Base-by-base conservation (phyloP, 2,797 vertebrate species). In the Sternarchorhynchus goeldii region DNA sequence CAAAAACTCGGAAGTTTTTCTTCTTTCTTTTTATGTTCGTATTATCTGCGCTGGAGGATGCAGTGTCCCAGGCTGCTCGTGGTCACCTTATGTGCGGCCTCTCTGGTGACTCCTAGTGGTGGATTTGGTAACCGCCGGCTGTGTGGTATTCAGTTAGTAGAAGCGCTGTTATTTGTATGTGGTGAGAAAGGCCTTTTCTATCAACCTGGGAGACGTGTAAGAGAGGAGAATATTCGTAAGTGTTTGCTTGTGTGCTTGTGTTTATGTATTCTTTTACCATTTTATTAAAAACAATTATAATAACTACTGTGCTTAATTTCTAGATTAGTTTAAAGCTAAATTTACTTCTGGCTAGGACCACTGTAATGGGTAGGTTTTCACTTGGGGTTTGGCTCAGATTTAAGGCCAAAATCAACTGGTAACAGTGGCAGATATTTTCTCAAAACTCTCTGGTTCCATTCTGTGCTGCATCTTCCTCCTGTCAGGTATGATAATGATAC, bases 111-210 rank as follows among this genome's bases (percentile, higher is more conserved):
- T 7, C 77, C 64, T 0, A 57, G 78, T 41, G 76, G 78, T 18
- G 66, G 56, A 7, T 75, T 82, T 1, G 65, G 83, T 21, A 68
- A 58, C 29, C 72, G 59, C 41, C 53, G 65, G 39, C 73, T 83
- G 59, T 83, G 77, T 20, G 81, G 84, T 17, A 72, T 81, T 57
- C 82, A 82, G 32, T 78, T 85, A 4, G 76, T 85, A 63, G 78
- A 85, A 20, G 84, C 82, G 4, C 74, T 85, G 73, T 76, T 84
- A 6, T 58, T 81, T 2, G 76, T 83, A 34, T 83, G 83, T 57
- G 85, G 83, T 1, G 80, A 86, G 29, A 82, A 77, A 71, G 82
- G 80, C 2, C 50, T 86, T 20, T 81, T 84, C 71, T 85, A 79
- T 53, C 81, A 79, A 39, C 79, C 77, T 4, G 75, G 78, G 12